Evolutionary conservation across 2,888 invertebrate species (phyloP).

Genomic region (Drosophila formosana): DNA sequence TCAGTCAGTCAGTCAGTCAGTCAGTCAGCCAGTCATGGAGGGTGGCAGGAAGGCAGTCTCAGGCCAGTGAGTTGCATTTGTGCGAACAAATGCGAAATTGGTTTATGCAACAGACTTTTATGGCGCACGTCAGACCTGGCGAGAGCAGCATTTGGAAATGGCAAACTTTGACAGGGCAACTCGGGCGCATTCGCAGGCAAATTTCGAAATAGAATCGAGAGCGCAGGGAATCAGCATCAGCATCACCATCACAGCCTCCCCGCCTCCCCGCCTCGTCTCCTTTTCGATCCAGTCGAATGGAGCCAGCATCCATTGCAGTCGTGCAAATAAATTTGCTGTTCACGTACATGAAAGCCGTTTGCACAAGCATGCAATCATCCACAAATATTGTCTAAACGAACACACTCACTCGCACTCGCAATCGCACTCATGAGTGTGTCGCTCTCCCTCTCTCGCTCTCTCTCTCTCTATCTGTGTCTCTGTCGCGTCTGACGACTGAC

Average conservation of each 20-base stretch:
- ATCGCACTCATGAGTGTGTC: slow-evolving; percentile 4
- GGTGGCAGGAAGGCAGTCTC: background rate
- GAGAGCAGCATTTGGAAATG: slow-evolving; percentile 61
- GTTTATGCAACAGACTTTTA: slow-evolving; percentile 81
- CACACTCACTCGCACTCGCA: slow-evolving; percentile 34
- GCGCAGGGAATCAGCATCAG: background rate
- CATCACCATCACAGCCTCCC: too few relatives aligned
- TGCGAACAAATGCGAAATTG: slow-evolving; percentile 77
- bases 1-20: background rate
- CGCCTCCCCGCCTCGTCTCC: background rate
- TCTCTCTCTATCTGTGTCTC: background rate
- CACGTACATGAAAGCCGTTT: slow-evolving; percentile 80
- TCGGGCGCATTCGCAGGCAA: slow-evolving; percentile 54
- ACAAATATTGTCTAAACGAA: slow-evolving; percentile 78
- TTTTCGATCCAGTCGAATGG: background rate
- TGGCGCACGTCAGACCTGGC: slow-evolving; percentile 63
- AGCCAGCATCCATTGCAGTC: slow-evolving; percentile 75
- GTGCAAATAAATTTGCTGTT: slow-evolving; percentile 79
- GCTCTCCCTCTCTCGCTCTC: background rate
- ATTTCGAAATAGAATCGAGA: slow-evolving; percentile 57
- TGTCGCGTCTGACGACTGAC: slow-evolving; percentile 27
- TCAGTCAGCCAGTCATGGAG: slow-evolving; percentile 17
- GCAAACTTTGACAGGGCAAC: slow-evolving; percentile 71
- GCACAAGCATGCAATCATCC: slow-evolving; percentile 80
- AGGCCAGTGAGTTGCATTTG: slow-evolving; percentile 58